Evolutionary conservation across 2,888 invertebrate species (phyloP), one percentile per base, ranked within the genome.

Genomic region (Synanthedon andrenaeformis): DNA sequence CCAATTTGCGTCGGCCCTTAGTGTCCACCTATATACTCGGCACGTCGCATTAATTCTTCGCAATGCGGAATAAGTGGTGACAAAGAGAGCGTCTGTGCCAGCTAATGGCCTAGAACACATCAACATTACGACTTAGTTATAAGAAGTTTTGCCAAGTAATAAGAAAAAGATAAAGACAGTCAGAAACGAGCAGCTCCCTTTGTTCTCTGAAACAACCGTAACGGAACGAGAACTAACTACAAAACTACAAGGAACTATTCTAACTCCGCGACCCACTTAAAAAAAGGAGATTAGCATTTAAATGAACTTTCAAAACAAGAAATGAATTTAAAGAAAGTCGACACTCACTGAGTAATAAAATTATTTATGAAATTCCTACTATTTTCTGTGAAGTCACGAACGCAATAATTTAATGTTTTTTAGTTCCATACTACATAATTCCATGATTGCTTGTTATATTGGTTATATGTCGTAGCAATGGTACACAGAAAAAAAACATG

Each of bases 31-130:
- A 28, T 73, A 28, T 28, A 68, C 68, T 67, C 63, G 67, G 67
- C 67, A 74, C 70, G 72, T 68, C 65, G 75, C 76, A 80, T 79
- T 78, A 79, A 80, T 80, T 77, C 68, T 69, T 65, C 70, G 73
- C 70, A 74, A 77, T 76, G 75, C 71, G 70, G 69, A 74, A 75
- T 74, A 79, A 76, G 74, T 72, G 76, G 70, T 70, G 74, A 77
- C 79, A 76, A 77, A 74, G 68, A 57, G 57, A 76, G 70, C 72
- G 71, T 70, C 73, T 74, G 67, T 69, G 73, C 67, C 67, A 65
- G 62, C 70, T 76, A 79, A 80, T 79, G 73, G 72, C 59, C 65
- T 69, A 68, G 72, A 77, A 75, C 69, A 69, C 70, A 73, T 73
- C 69, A 69, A 62, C 66, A 57, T 69, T 70, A 70, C 63, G 65